Evolutionary conservation across 92 coral and sea anemone species (phyloP), one percentile per base, ranked within the genome.

Genomic region (Epizoanthus ramosus): DNA sequence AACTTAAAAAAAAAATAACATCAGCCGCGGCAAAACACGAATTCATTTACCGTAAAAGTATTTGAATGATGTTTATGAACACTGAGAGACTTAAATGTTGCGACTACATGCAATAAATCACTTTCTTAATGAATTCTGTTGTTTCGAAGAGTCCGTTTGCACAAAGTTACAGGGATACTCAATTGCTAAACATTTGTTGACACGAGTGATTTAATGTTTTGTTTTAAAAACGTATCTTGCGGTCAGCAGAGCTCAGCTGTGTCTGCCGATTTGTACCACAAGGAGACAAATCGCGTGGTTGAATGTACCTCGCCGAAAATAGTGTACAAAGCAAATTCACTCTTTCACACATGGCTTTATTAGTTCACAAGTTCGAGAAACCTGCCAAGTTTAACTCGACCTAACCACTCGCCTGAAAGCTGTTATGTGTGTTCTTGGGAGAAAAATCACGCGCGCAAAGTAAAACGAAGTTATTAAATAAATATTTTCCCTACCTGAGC

Each of bases 401-500:
- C 54, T 12, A 47, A 1, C 54, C 9, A 12, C 54, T 12, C 14
- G 54, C 10, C 53, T 7, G 53, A 47, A 47, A 10, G 54, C 54
- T 47, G 2, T 47, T 9, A 9, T 47, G 14, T 8, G 54, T 47
- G 54, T 47, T 47, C 54, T 8, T 47, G 3, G 15, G 14, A 47
- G 15, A 0, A 41, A 31, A 77, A 12, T 61, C 47, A 61, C 22
- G 13, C 53, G n/a, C 19, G 56, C 69, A 61, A 76, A 45, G 75
- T 17, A 61, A 50, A 75, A 47, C 18, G 50, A 33, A 60, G 28
- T n/a, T n/a, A 63, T 63, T n/a, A 67, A 66, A 31, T 54, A 52
- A 21, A 35, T 31, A 21, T 71, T 5, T 24, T 16, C 71, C 87
- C 39, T 79, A 97, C 99, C 99, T 97, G 98, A 1, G 99, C 99